A percentile compares a stretch with the other conserved stretches of the same genome.
Evolutionary conservation across 2,113 vertebrate species (phyloP).

Genomic region (Tachysurus fulvidraco): DNA sequence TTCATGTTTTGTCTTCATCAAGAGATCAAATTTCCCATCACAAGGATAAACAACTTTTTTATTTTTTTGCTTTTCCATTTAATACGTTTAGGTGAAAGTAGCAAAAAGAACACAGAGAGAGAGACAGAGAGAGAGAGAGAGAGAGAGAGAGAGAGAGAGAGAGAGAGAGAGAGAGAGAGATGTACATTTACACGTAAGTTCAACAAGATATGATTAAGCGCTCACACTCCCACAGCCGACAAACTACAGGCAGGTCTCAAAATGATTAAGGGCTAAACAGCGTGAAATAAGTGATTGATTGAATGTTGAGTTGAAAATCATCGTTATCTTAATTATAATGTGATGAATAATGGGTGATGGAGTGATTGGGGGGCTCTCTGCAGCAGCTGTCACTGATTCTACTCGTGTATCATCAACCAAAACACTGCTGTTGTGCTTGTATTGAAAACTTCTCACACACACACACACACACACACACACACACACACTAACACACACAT

Average conservation of each 20-base stretch:
- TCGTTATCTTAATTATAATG: slow-evolving; percentile 34
- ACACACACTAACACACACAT: not conserved
- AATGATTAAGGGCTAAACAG: slow-evolving; percentile 10
- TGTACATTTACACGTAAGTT: not conserved
- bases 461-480: not conserved
- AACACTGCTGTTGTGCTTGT: not conserved
- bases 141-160: not conserved
- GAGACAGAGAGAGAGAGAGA: not conserved
- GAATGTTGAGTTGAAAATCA: slow-evolving; percentile 38
- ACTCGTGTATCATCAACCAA: slow-evolving; percentile 34
- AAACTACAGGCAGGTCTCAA: slow-evolving; percentile 4
- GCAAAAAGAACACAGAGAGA: too few relatives aligned
- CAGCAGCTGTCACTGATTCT: slow-evolving; percentile 32
- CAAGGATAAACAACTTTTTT: not conserved
- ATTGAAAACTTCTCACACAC: not conserved
- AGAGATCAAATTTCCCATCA: not conserved
- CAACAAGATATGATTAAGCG: not conserved
- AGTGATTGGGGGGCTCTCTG: slow-evolving; percentile 40
- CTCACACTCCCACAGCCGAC: slow-evolving; percentile 22
- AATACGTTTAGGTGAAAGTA: too few relatives aligned
- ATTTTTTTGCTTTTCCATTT: not conserved
- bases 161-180: not conserved
- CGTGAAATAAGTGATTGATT: slow-evolving; percentile 18
- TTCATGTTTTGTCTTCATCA: not conserved
- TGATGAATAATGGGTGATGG: slow-evolving; percentile 39